Evolutionary conservation across 1,140 invertebrate genomes (phyloP), one percentile per base, ranked within the genome.

Genomic region (Drosophila melanica): DNA sequence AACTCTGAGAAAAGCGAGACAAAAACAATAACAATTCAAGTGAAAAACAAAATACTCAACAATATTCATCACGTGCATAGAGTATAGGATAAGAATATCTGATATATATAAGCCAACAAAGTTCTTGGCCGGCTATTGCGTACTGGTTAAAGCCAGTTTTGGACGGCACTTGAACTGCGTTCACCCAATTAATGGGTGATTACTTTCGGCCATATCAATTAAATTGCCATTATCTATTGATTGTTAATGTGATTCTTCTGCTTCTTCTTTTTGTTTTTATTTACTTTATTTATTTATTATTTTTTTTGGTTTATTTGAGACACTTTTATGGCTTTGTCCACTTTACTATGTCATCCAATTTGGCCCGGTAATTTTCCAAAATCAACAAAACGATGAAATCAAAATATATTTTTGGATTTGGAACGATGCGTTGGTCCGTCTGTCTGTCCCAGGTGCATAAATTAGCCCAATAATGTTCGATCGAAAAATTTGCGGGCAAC

Each of bases 1-100:
- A 57, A 57, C 14, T 23, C 20, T 45, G 30, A 8, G 42, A 27
- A n/a, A 51, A 8, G 20, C 45, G 78, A 47, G 67, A 66, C 65
- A 51, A 76, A 58, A 81, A 77, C 73, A 84, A 77, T 58, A 85
- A 70, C 74, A 77, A 77, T 73, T 76, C 55, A 39, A 45, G 54
- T 47, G 44, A 72, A 57, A 35, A 59, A 39, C 23, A 14, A 8
- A 71, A 75, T 67, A 41, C 71, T 67, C 60, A 78, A 75, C 66
- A 63, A 44, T n/a, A 42, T 58, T 60, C 39, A 70, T 75, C 81
- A 84, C 81, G 81, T 80, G 81, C 27, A 80, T 66, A 48, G 59
- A 72, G 73, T 85, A 73, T 77, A 75, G 51, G 59, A 37, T 50
- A 65, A 44, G 27, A 9, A 54, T 39, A 65, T 55, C 30, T 41